Evolutionary conservation across 1,140 invertebrate species (phyloP), one percentile per base, ranked within the genome.

Genomic region (Panulirus ornatus): DNA sequence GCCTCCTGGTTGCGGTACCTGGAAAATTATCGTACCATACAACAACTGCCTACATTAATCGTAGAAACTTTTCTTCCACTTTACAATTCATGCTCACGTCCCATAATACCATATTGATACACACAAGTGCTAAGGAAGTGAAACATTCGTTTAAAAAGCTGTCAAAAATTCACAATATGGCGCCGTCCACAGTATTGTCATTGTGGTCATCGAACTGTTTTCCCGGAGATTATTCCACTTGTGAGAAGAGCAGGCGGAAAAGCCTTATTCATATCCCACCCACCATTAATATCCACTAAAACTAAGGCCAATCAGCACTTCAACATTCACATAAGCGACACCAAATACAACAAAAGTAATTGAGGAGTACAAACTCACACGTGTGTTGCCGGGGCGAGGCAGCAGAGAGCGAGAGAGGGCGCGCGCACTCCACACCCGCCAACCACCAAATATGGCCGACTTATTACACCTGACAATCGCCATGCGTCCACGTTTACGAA

Each of bases 371-470:
- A 36, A 58, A 89, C 87, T 89, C 79, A 89, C 87, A 89, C 87
- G 87, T 89, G 87, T 82, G 79, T 89, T 75, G 79, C 87, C 87
- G 79, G 87, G 87, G 87, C 79, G 87, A 84, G 87, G 87, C 87
- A 75, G 87, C 79, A 89, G 87, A 89, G 79, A 83, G 87, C 87
- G 87, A 89, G 87, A 76, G 88, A 54, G 71, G 44, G 88, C 88
- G 88, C 87, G 87, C 87, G 79, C 87, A 88, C 85, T 42, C 8
- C 51, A 66, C 85, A 88, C 85, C 87, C 87, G 47, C 78, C 87
- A 70, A 76, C 87, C 78, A 27, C 87, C 87, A 75, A 83, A 89
- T 89, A 89, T 83, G 87, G 87, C 76, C 63, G 75, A 71, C 83
- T 51, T n/a, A 22, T 19, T 38, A 38, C 44, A 89, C 63, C 66